Evolutionary conservation across 1,140 invertebrate species (phyloP), one percentile per base, ranked within the genome.

Genomic region (Procambarus clarkii): DNA sequence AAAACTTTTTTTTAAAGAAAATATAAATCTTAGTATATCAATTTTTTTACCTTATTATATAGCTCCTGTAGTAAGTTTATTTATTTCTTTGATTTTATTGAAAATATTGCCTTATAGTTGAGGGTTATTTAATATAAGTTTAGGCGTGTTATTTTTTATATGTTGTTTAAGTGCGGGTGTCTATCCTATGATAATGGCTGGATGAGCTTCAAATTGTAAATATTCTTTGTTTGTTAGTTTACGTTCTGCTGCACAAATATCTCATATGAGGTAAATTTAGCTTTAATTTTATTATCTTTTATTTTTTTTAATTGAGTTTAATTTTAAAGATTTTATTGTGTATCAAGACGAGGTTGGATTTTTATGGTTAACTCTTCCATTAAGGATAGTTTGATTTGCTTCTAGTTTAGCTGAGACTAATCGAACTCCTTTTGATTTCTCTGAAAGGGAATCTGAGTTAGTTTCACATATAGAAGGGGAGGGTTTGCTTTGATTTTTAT

Each of bases 1-100:
- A 95, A 95, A 95, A 96, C 95, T 95, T 2, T 84, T 84, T 71
- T 60, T 50, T 69, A 69, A 84, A 71, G 82, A 46, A 58, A 24
- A 84, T 44, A 64, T 44, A 2, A 18, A 94, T 94, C 95, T 96
- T 96, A 80, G 46, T 76, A 94, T 77, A 50, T 50, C 69, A 11
- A 77, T 77, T 86, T 77, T 86, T 77, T 4, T 86, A n/a, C 18
- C 50, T 3, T 77, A 77, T 86, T 86, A 86, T 54, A 3, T 77
- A 34, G 76, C 45, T 50, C 84, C 84, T 77, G 48, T 86, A 2
- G 76, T 86, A 24, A 77, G 84, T 7, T 86, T 77, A 50, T 86
- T 86, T 86, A 11, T 54, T 54, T 3, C 94, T 95, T 95, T 86
- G 34, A 45, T 86, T 11, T 24, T 76, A 2, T 77, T 44, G 9